Evolutionary conservation across 2,113 vertebrate genomes (phyloP), one percentile per base, ranked within the genome.

Genomic region (Corythornis madagascariensis): DNA sequence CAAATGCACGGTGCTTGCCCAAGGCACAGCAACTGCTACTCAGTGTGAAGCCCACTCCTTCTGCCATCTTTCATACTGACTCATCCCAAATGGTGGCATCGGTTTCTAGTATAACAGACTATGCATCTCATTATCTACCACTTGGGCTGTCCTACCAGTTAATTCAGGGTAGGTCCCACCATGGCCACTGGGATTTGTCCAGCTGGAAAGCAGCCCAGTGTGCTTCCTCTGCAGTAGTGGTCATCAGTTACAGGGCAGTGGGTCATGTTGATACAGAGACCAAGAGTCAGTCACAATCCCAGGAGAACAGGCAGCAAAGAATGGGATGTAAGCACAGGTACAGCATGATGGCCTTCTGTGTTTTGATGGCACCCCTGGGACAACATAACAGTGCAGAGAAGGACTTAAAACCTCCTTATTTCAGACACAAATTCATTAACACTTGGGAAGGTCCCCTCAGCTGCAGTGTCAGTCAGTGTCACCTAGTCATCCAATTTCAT

Each of bases 1-100:
- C 6, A 67, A 14, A 50, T 11, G 3, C 1, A 1, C 5, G 20
- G 42, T 45, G 16, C 60, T 63, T 22, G 35, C 21, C 21, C 18
- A 43, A 47, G 15, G 18, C 57, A 38, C 8, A 13, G 28, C 0
- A 7, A 59, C 11, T n/a, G 45, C 57, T 48, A 14, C 18, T 17
- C 21, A 2, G 3, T 1, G 0, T 5, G 29, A 43, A 75, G 45
- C 57, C 29, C 0, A 1, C 33, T 65, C 18, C 45, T n/a, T 20
- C 57, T 29, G 17, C 16, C 55, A 50, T 24, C 22, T 8, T 47
- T 50, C 47, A 21, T 4, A 38, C 1, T 13, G 18, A 45, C 53
- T 77, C 65, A 63, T 52, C 22, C 19, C 26, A 33, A 50, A 33
- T 0, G 1, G 38, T 6, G 14, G 13, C 28, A 53, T 20, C 38